These are phyloP conservation scores for Strigamia transsilvanica DNA, from an alignment of 2,888 invertebrate genomes.

Conservation along the genomic window DNA sequence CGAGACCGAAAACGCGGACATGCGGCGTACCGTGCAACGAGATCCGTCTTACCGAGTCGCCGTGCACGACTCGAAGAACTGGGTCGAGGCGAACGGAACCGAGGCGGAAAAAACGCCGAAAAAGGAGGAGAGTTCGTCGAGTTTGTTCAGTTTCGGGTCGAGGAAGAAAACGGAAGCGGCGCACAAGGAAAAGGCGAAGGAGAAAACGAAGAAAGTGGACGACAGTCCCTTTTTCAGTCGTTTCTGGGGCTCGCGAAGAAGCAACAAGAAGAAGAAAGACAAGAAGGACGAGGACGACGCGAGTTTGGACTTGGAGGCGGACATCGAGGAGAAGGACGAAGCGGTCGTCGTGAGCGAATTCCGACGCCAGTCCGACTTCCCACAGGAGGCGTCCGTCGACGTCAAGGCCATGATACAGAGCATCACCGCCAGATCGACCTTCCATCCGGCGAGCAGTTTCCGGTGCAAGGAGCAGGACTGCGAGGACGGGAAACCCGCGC, in stretches of 20 bases:
- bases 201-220: conserved; percentile 48
- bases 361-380: neutral
- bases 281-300: conserved; percentile 36
- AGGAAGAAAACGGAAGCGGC: neutral
- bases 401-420: conserved; percentile 54
- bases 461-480: conserved; percentile 9
- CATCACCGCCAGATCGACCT: conserved; percentile 47
- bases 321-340: conserved; percentile 23
- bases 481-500: conserved; percentile 5
- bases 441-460: conserved; percentile 17
- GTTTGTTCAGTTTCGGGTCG: conserved; percentile 50
- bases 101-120: neutral
- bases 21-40: conserved; percentile 29
- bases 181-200: conserved; percentile 39
- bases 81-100: neutral
- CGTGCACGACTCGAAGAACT: conserved; percentile 11
- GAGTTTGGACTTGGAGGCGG: neutral
- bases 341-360: neutral
- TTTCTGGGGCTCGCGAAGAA: conserved; percentile 52
- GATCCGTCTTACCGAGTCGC: conserved; percentile 52
- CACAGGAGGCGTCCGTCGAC: conserved; percentile 37
- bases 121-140: conserved; percentile 40
- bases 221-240: conserved; percentile 53
- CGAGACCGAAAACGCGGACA: neutral
- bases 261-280: conserved; percentile 52